phyloP scores from a whole-genome alignment of 35 echinoderm and acorn worm species.

The Heliocidaris tuberculata region DNA sequence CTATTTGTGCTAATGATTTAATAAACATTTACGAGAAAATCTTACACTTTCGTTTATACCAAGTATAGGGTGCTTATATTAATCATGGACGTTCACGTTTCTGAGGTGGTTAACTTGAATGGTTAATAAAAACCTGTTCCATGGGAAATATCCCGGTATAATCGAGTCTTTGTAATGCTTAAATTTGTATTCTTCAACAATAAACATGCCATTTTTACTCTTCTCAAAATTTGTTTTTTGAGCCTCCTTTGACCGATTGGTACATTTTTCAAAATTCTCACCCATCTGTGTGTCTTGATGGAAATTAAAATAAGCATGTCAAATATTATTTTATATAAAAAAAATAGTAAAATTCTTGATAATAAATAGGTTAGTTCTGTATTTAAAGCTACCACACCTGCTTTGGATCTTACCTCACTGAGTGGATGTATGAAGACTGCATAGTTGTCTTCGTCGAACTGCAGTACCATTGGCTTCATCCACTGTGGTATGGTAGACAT shows the following conservation, averaged over 20 bases:
- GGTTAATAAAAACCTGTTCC: too few species aligned
- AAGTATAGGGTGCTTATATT: too few species aligned
- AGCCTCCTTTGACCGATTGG: not conserved
- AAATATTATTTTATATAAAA: not conserved
- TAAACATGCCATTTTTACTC: too few species aligned
- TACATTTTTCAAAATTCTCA: not conserved
- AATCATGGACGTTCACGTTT: too few species aligned
- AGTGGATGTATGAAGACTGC: not conserved
- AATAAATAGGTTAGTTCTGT: not conserved
- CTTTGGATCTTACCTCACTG: constrained; percentile 19
- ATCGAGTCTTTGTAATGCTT: too few species aligned
- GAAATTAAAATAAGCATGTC: not conserved
- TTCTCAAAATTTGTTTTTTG: too few species aligned
- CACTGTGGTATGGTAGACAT: not conserved
- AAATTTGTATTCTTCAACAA: too few species aligned
- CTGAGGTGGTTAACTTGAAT: too few species aligned
- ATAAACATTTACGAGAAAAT: too few species aligned
- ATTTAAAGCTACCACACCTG: not conserved
- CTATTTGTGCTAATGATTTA: too few species aligned
- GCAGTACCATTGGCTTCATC: constrained; percentile 19
- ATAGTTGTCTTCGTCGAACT: not conserved
- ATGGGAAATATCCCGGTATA: too few species aligned
- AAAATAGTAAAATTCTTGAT: not conserved
- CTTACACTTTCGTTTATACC: too few species aligned
- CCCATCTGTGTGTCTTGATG: not conserved